Conservation (phyloP, 2,797 vertebrate species). For the Acipenser ruthenus region DNA sequence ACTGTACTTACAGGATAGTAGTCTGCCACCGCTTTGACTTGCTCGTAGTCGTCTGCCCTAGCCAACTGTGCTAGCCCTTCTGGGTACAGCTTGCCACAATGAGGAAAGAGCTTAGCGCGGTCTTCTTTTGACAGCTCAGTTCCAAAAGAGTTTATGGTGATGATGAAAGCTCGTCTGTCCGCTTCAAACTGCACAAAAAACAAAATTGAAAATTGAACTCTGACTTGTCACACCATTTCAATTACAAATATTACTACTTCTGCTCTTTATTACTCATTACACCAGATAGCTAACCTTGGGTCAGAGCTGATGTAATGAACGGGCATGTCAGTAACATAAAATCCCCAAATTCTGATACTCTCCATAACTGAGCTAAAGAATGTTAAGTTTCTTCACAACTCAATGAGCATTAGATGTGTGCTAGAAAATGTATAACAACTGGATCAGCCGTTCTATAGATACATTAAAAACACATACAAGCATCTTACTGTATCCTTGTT, state of each 20-base stretch:
- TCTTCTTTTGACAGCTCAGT: constrained; percentile 97
- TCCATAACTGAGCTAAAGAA: no score
- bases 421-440: no score
- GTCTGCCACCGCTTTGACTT: constrained; percentile 93
- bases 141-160: constrained; percentile 98
- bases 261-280: no score
- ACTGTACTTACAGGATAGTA: constrained; percentile 78
- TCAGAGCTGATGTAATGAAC: not conserved
- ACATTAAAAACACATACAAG: no score
- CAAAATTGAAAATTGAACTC: not conserved
- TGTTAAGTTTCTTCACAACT: no score
- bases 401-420: no score
- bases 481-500: no score
- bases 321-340: not conserved
- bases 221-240: no score
- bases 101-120: constrained; percentile 92
- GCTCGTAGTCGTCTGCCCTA: constrained; percentile 92
- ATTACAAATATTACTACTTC: no score
- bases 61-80: constrained; percentile 93
- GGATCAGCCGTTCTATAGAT: no score
- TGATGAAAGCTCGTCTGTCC: constrained; percentile 93
- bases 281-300: no score
- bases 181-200: constrained; percentile 78
- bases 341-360: no score
- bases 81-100: constrained; percentile 94